Conservation (phyloP, 2,113 vertebrate species). For the Sinocyclocheilus anshuiensis region DNA sequence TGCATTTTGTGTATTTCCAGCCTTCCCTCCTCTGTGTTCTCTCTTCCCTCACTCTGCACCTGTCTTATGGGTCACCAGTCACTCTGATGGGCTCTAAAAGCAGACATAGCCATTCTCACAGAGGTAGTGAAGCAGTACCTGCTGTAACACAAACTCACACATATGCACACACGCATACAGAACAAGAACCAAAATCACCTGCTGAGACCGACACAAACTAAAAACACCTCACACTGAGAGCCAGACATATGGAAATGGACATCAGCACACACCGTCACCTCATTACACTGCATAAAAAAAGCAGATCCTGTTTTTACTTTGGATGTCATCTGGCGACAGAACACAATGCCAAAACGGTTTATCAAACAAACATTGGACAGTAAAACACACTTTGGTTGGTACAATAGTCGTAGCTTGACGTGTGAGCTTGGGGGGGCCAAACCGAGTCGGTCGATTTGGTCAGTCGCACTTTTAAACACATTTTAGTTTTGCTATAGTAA, state of each 20-base stretch:
- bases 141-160: slow-evolving; percentile 8
- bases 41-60: slow-evolving; percentile 6
- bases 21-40: not conserved
- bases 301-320: not conserved
- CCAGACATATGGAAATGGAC: slow-evolving; percentile 39
- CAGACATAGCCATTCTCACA: slow-evolving; percentile 26
- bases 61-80: slow-evolving; percentile 41
- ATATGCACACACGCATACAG: not conserved
- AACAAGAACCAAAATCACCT: slow-evolving; percentile 7
- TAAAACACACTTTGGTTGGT: not conserved
- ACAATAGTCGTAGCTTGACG: not conserved
- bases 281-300: slow-evolving; percentile 2
- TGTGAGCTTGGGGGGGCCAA: no score
- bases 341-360: not conserved
- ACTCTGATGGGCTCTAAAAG: slow-evolving; percentile 49
- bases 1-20: not conserved
- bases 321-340: not conserved
- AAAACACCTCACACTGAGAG: slow-evolving; percentile 19
- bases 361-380: not conserved
- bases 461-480: no score
- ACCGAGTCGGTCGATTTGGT: no score
- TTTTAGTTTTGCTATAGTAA: no score
- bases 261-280: slow-evolving; percentile 19
- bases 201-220: slow-evolving; percentile 6
- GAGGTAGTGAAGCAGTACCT: not conserved